phyloP scores from a whole-genome alignment of 2,113 vertebrate species.

The Ailuropoda melanoleuca region DNA sequence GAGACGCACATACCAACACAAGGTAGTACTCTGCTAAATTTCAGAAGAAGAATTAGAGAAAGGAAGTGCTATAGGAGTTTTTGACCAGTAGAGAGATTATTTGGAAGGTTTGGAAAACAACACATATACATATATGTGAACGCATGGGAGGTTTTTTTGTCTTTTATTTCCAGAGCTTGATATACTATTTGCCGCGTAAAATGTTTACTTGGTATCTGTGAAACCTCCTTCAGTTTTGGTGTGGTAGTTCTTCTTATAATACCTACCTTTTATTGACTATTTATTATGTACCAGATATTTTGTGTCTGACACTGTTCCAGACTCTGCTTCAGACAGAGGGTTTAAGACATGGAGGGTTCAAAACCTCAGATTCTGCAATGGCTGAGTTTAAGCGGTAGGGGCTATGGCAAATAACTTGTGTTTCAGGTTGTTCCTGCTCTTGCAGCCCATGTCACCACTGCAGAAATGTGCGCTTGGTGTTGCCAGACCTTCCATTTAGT shows the following conservation, averaged over 20 bases:
- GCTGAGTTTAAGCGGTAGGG: neutral
- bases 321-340: neutral
- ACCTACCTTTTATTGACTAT: slow-evolving; percentile 17
- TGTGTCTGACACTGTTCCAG: neutral
- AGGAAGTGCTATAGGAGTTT: neutral
- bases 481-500: slow-evolving; percentile 45
- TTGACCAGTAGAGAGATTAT: neutral
- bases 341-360: neutral
- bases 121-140: neutral
- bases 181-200: neutral
- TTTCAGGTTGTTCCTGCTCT: neutral
- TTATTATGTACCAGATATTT: neutral
- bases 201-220: neutral
- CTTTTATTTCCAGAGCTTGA: neutral
- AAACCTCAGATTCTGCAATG: neutral
- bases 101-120: neutral
- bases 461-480: neutral
- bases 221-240: neutral
- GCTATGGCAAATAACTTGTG: neutral
- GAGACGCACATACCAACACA: neutral
- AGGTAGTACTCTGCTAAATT: neutral
- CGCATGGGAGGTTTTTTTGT: neutral
- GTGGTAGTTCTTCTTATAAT: neutral
- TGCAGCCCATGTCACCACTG: neutral
- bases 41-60: neutral